Percentiles rank a stretch among this genome's conserved stretches.
Conservation (phyloP, 2,113 vertebrate genomes). For the Hemiprocne comata region DNA sequence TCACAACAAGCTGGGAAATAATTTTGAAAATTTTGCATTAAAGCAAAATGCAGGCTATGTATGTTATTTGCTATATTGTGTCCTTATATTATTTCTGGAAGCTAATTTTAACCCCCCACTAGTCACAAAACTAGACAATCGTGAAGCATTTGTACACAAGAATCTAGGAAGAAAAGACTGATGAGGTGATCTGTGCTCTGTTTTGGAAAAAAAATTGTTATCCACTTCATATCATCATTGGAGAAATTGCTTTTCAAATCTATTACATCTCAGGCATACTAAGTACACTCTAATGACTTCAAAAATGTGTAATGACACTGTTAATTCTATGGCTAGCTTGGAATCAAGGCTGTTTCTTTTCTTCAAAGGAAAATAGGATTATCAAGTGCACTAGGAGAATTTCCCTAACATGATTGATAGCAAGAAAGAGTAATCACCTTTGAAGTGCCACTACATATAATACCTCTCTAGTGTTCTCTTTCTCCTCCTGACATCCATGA, state of each 20-base stretch:
- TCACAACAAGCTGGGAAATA: neutral
- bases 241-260: constrained; percentile 70
- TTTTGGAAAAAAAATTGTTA: constrained; percentile 59
- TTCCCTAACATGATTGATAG: constrained; percentile 81
- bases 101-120: neutral
- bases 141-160: neutral
- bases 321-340: constrained; percentile 68
- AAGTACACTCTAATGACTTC: constrained; percentile 64
- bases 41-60: neutral
- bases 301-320: constrained; percentile 68
- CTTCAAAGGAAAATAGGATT: constrained; percentile 78
- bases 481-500: constrained; percentile 73
- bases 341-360: constrained; percentile 66
- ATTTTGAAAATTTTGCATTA: neutral
- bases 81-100: neutral
- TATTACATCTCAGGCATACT: constrained; percentile 46
- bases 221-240: constrained; percentile 14
- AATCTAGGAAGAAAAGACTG: neutral
- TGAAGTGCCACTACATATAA: constrained; percentile 77
- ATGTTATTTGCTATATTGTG: neutral
- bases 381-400: constrained; percentile 73
- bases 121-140: neutral
- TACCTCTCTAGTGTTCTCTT: constrained; percentile 71
- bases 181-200: constrained; percentile 39
- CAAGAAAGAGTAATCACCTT: constrained; percentile 80